A percentile compares a stretch with the other conserved stretches of the same genome.
Conservation (phyloP, 1,140 invertebrate genomes). For the Atta cephalotes region DNA sequence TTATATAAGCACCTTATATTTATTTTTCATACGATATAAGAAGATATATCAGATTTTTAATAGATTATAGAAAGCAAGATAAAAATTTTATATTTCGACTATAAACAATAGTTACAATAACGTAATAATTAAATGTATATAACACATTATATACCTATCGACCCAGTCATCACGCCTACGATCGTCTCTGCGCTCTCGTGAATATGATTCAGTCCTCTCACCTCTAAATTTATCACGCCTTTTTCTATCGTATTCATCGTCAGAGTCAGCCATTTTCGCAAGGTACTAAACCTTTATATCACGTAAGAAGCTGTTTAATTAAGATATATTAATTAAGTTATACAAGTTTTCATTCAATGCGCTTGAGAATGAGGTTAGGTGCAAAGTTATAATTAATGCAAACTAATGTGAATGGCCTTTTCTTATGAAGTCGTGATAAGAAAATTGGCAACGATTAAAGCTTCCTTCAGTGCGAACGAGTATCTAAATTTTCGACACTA, state of each 20-base stretch:
- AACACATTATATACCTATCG: constrained; percentile 86
- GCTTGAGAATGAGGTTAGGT: neutral
- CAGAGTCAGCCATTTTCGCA: constrained; percentile 93
- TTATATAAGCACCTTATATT: neutral
- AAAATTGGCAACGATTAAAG: neutral
- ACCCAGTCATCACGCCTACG: constrained; percentile 92
- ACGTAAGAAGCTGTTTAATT: neutral
- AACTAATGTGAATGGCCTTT: neutral
- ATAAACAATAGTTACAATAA: neutral
- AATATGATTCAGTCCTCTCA: constrained; percentile 92
- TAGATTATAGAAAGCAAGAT: neutral
- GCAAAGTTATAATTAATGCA: neutral
- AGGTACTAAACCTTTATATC: constrained; percentile 4
- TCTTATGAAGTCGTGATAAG: neutral
- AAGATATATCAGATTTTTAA: neutral
- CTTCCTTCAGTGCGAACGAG: neutral
- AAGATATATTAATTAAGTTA: neutral
- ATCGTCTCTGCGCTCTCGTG: constrained; percentile 91
- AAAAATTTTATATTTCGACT: neutral
- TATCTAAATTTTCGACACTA: neutral
- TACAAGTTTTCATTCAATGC: neutral
- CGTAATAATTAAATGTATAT: neutral
- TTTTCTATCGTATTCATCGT: constrained; percentile 96
- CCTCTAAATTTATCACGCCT: constrained; percentile 95
- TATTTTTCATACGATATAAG: neutral